Evolutionary conservation across 2,113 vertebrate genomes (phyloP).

Genomic region (Pandion haliaetus): DNA sequence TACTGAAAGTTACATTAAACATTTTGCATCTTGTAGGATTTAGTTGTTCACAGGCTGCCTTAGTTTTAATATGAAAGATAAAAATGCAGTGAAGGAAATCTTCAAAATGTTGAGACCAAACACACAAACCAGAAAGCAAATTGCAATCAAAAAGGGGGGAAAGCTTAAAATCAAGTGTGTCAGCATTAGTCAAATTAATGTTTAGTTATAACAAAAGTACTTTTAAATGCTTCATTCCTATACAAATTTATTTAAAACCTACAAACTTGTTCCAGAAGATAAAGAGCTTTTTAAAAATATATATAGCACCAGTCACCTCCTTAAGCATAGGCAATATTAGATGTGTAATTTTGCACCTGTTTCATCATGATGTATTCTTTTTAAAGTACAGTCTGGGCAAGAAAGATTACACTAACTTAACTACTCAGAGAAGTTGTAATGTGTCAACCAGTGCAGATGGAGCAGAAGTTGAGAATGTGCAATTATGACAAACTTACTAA

Average conservation of each 20-base stretch:
- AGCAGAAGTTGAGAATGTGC: not conserved
- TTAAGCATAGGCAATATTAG: not conserved
- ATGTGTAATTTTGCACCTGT: not conserved
- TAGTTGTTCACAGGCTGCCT: not conserved
- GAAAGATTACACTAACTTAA: not conserved
- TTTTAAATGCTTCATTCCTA: not conserved
- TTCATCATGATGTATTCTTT: not conserved
- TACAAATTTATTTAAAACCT: not conserved
- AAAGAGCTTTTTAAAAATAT: not conserved
- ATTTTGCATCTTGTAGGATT: not conserved
- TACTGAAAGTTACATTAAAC: not conserved
- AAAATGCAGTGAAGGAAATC: not conserved
- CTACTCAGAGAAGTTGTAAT: not conserved
- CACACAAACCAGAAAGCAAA: not conserved
- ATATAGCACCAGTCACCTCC: not conserved
- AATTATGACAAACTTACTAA: not conserved
- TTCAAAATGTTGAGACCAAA: not conserved
- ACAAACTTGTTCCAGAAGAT: not conserved
- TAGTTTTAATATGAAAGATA: not conserved
- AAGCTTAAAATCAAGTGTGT: not conserved
- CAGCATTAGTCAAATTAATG: not conserved
- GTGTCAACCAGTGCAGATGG: not conserved
- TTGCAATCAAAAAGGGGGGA: not conserved
- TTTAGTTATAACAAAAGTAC: not conserved
- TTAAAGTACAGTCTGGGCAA: not conserved